Evolutionary conservation across 2,797 vertebrate species (phyloP).

Genomic region (Poecilia picta): DNA sequence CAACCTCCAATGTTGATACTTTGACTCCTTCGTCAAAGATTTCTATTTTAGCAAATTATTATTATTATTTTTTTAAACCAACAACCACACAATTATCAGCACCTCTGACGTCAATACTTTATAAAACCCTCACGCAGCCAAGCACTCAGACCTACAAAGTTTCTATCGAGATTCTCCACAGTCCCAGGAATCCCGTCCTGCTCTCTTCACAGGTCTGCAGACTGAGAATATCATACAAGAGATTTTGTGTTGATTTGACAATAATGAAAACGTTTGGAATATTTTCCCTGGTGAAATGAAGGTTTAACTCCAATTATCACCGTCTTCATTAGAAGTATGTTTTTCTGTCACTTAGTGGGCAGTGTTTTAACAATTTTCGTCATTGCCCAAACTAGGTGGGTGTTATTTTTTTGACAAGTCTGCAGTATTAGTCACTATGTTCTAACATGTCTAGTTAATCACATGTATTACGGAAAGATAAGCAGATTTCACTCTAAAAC

Average conservation of each 20-base stretch:
- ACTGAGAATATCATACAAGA: not conserved
- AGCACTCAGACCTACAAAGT: not conserved
- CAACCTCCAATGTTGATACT: not conserved
- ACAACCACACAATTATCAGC: not conserved
- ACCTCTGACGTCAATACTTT: no score
- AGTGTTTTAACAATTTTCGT: constrained; percentile 4
- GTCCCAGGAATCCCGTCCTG: not conserved
- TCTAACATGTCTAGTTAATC: not conserved
- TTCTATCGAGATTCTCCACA: not conserved
- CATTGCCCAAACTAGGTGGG: constrained; percentile 2
- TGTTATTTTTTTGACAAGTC: not conserved
- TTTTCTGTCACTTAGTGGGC: not conserved
- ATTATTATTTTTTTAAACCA: not conserved
- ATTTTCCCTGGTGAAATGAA: not conserved
- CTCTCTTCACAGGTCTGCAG: not conserved
- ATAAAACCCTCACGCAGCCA: not conserved
- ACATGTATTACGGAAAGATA: not conserved
- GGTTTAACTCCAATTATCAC: not conserved
- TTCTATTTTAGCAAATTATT: not conserved
- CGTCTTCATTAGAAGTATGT: not conserved
- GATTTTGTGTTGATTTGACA: not conserved
- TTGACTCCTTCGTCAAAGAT: not conserved
- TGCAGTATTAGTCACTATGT: not conserved
- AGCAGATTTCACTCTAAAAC: not conserved
- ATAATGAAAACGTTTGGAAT: not conserved